phyloP scores from a whole-genome alignment of 2,888 invertebrate genomes.

The Dryomyza anilis region DNA sequence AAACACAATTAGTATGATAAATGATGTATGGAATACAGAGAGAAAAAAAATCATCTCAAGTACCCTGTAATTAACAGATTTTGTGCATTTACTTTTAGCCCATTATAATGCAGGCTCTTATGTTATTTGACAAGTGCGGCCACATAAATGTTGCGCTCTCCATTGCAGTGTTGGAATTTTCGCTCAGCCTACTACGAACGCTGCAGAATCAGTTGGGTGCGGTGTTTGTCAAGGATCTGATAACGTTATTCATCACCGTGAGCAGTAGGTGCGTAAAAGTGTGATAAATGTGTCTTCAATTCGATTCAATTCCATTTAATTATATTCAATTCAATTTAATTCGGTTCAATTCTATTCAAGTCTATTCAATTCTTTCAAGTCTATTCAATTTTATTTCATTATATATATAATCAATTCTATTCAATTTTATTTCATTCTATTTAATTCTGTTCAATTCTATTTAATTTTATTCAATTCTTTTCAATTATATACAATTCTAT shows the following conservation, averaged over 20 bases:
- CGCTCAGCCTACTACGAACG: constrained; percentile 56
- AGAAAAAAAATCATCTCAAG: too few species aligned
- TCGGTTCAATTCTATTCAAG: too few species aligned
- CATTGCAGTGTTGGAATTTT: constrained; percentile 56
- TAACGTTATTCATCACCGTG: constrained; percentile 58
- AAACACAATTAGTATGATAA: too few species aligned
- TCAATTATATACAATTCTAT: too few species aligned
- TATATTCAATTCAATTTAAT: not conserved
- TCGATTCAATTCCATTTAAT: not conserved
- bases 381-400: too few species aligned
- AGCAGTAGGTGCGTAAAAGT: constrained; percentile 52
- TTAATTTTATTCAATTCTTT: not conserved
- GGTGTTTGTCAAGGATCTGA: constrained; percentile 58
- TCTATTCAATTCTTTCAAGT: too few species aligned
- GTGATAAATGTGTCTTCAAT: too few species aligned
- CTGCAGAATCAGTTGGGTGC: constrained; percentile 58
- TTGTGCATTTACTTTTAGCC: constrained; percentile 49
- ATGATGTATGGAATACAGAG: too few species aligned
- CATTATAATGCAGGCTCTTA: constrained; percentile 57
- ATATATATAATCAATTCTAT: not conserved
- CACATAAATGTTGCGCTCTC: constrained; percentile 53
- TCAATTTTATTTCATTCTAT: not conserved
- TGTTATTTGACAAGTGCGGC: constrained; percentile 56
- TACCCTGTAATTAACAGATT: too few species aligned
- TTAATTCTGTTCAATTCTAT: not conserved